Evolutionary conservation across 2,113 vertebrate species (phyloP).

Genomic region (Megaceryle torquata): DNA sequence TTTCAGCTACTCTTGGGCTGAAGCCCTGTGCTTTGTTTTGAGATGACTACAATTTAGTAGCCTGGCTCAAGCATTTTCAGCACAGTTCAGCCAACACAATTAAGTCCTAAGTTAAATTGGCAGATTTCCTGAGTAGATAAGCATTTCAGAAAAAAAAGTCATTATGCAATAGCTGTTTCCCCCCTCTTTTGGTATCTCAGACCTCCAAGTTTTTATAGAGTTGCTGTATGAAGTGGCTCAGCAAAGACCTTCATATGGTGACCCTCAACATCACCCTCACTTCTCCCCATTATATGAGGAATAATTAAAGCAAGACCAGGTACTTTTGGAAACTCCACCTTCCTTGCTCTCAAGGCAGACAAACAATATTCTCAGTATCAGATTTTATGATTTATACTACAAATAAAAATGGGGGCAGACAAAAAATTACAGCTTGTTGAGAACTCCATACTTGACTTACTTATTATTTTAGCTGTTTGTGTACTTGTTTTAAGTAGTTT

Average conservation of each 20-base stretch:
- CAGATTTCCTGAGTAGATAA: background rate
- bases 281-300: background rate
- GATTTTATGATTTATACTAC: background rate
- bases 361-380: background rate
- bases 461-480: too few species aligned
- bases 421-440: background rate
- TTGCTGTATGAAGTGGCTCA: background rate
- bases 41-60: background rate
- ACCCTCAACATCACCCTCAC: background rate
- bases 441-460: background rate
- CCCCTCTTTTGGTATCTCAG: background rate
- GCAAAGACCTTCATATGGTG: background rate
- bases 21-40: background rate
- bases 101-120: background rate
- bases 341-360: background rate
- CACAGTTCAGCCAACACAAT: background rate
- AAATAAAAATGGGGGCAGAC: background rate
- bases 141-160: background rate
- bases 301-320: background rate
- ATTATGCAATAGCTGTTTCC: background rate
- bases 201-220: background rate
- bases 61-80: background rate
- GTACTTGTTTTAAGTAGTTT: background rate
- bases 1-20: background rate
- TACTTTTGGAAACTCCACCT: background rate